Conservation (phyloP, 2,888 invertebrate genomes). For the Machimus atricapillus region DNA sequence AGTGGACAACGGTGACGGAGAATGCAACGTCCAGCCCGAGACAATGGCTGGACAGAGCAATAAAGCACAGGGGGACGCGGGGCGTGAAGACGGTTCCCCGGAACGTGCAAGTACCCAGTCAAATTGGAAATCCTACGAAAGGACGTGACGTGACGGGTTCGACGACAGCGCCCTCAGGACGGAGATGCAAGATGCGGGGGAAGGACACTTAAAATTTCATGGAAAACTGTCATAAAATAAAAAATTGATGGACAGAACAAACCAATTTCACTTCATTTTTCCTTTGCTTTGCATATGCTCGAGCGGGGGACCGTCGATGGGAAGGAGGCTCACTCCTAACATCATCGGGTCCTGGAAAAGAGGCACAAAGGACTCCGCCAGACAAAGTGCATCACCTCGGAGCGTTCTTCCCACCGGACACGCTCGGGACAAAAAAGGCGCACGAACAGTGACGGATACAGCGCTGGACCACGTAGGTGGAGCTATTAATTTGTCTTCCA, state of each 20-base stretch:
- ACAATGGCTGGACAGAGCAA: constrained; percentile 31
- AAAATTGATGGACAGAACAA: constrained; percentile 36
- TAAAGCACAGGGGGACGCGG: constrained; percentile 13
- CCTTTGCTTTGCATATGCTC: constrained; percentile 30
- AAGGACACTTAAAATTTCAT: constrained; percentile 36
- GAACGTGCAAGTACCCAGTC: constrained; percentile 35
- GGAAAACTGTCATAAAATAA: constrained; percentile 39
- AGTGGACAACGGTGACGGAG: constrained; percentile 33
- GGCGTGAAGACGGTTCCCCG: not conserved
- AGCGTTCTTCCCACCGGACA: not conserved
- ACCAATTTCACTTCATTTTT: constrained; percentile 38
- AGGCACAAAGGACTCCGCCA: not conserved
- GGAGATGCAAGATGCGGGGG: constrained; percentile 33
- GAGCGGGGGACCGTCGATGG: not conserved
- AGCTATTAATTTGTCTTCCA: constrained; percentile 29
- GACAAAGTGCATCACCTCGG: constrained; percentile 18
- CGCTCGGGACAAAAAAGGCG: not conserved
- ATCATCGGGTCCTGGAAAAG: not conserved
- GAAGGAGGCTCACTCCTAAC: not conserved
- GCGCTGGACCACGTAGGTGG: constrained; percentile 3
- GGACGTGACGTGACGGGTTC: constrained; percentile 29
- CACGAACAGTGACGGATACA: not conserved
- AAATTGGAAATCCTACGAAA: constrained; percentile 18
- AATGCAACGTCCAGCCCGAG: constrained; percentile 4
- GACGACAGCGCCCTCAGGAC: constrained; percentile 11